Evolutionary conservation across 2,797 vertebrate species (phyloP).

Genomic region (Falco cherrug): DNA sequence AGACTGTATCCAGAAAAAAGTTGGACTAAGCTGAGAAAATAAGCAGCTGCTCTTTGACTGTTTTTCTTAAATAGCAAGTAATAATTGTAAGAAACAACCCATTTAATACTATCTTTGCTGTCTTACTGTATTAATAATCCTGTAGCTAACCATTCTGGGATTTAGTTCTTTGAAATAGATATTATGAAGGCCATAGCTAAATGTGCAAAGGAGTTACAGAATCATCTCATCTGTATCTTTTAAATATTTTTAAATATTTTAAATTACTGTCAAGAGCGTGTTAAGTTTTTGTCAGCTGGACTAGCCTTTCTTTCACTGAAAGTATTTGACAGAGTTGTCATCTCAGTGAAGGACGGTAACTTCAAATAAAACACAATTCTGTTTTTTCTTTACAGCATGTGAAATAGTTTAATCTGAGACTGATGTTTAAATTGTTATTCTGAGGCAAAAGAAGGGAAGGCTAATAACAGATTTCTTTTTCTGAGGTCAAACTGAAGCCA

Average conservation of each 20-base stretch:
- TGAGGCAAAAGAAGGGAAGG: neutral
- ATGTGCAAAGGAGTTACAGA: neutral
- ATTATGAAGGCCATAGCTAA: neutral
- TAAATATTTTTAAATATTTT: neutral
- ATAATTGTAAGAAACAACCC: slow-evolving; percentile 15
- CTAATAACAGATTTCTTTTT: neutral
- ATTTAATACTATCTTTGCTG: slow-evolving; percentile 53
- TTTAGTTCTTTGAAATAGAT: neutral
- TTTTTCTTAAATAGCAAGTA: slow-evolving; percentile 1
- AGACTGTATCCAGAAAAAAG: neutral
- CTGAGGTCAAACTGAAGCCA: slow-evolving; percentile 41
- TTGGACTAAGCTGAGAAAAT: neutral
- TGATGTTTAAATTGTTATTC: neutral
- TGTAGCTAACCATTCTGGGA: neutral
- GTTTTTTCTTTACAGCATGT: neutral
- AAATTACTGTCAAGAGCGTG: neutral
- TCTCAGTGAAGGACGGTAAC: neutral
- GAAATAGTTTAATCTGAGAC: slow-evolving; percentile 10
- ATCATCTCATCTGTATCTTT: neutral
- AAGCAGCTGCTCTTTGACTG: slow-evolving; percentile 2
- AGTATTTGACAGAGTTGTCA: neutral
- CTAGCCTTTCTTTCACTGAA: neutral
- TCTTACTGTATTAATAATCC: slow-evolving; percentile 52
- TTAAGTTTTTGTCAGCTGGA: neutral
- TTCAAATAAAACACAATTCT: neutral